Conservation (phyloP, 2,797 vertebrate genomes). For the Fistularia commersonii region DNA sequence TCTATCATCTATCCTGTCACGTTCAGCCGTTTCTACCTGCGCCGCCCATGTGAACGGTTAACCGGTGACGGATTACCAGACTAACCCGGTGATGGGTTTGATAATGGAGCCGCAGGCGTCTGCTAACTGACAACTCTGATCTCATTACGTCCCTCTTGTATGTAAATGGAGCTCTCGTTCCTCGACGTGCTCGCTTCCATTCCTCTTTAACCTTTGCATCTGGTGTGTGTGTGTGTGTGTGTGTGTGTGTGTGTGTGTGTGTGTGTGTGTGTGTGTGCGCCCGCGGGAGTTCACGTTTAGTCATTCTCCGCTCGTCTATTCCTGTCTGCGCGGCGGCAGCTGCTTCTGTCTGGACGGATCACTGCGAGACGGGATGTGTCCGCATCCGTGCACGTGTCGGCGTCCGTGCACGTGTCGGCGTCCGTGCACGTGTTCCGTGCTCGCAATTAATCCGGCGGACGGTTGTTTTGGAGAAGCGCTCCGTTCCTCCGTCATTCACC, state of each 20-base stretch:
- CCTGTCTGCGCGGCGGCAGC: conserved; percentile 42
- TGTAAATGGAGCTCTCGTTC: conserved; percentile 13
- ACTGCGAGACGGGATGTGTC: conserved; percentile 15
- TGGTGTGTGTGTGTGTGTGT: conserved; percentile 1
- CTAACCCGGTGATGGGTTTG: too few species aligned
- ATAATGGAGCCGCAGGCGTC: too few species aligned
- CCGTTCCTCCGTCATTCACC: conserved; percentile 24
- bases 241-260: not conserved
- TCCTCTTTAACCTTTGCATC: not conserved
- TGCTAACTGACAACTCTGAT: not conserved
- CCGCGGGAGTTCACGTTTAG: conserved; percentile 13
- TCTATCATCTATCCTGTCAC: too few species aligned
- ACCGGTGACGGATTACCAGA: too few species aligned
- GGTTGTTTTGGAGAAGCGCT: conserved; percentile 35
- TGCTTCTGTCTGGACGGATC: conserved; percentile 48
- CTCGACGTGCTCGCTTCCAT: not conserved
- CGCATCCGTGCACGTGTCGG: conserved; percentile 10
- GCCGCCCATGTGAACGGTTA: too few species aligned
- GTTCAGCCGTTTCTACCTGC: too few species aligned
- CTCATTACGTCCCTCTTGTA: conserved; percentile 1
- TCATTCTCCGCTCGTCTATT: conserved; percentile 35
- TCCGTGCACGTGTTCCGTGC: too few species aligned
- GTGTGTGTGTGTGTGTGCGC: conserved; percentile 10
- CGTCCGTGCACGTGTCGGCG: conserved; percentile 17
- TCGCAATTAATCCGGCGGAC: conserved; percentile 51